Conservation (phyloP, 2,888 invertebrate genomes). For the Gryllus longicercus region DNA sequence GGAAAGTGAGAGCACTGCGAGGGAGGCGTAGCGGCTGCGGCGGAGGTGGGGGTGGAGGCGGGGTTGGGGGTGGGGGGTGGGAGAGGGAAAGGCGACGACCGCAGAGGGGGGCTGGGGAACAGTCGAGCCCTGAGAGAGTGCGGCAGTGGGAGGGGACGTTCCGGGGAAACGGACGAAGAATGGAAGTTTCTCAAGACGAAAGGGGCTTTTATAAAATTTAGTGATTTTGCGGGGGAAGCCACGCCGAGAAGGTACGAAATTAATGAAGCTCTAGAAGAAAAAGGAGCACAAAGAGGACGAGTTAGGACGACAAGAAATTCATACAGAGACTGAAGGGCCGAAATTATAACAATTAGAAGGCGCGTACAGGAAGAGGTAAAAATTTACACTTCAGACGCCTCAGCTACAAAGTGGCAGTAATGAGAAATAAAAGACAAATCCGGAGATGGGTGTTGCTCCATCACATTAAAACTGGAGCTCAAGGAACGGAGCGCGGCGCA, state of each 20-base stretch:
- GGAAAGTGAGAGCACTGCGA: too few species aligned
- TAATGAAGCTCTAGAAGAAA: slow-evolving; percentile 17
- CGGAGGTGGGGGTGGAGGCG: too few species aligned
- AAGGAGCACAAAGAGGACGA: neutral
- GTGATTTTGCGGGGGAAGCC: slow-evolving; percentile 17
- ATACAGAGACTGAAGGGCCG: slow-evolving; percentile 5
- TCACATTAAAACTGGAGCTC: neutral
- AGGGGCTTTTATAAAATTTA: slow-evolving; percentile 17
- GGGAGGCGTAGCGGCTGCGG: too few species aligned
- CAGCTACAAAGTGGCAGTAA: slow-evolving; percentile 17
- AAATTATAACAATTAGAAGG: slow-evolving; percentile 17
- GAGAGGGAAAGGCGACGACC: too few species aligned
- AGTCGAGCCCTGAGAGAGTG: neutral
- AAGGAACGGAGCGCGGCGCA: neutral
- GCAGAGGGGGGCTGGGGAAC: too few species aligned
- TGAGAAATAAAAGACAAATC: slow-evolving; percentile 17
- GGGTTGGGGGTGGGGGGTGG: too few species aligned
- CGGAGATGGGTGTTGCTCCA: slow-evolving; percentile 4
- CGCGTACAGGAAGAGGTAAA: slow-evolving; percentile 17
- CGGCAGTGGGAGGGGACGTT: neutral
- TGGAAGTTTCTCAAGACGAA: slow-evolving; percentile 17
- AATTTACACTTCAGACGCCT: slow-evolving; percentile 17
- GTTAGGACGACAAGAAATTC: slow-evolving; percentile 17
- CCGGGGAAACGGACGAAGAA: neutral
- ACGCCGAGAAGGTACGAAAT: slow-evolving; percentile 17